Base-by-base conservation (phyloP, 1,140 invertebrate species). In the Potamilus streckersoni region DNA sequence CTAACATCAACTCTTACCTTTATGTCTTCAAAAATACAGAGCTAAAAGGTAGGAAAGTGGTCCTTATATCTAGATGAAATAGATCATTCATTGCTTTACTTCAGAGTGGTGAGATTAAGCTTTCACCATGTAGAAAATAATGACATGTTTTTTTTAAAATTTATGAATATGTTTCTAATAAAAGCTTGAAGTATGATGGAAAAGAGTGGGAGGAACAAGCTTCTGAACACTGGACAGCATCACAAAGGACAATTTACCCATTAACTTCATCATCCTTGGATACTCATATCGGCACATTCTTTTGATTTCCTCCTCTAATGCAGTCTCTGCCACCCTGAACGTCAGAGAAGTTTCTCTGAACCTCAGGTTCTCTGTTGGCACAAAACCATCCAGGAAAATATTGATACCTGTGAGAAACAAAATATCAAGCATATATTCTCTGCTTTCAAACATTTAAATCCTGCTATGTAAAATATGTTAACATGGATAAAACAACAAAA, bases 351-450 rank as follows among this genome's bases (percentile, higher is more conserved):
- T 95, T 84, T 98, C 98, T 76, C 98, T 93, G 92, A 99, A 99
- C 87, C 98, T 93, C 89, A 99, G 93, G 92, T 99, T 99, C 92
- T 99, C 98, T 20, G 98, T 99, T 62, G 98, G 98, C 8, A 99
- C 97, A 92, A 99, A 99, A 62, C 98, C 98, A 91, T 99, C 98
- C 78, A 99, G 92, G 91, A 99, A 99, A 86, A 99, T 99, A 89
- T 99, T 99, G 85, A 99, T 99, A 85, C 96, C 95, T 95, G 82
- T 57, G 77, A 80, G 17, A 19, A 76, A 79, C 19, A 69, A 77
- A 31, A 73, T 17, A 72, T 69, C 15, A 56, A n/a, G 49, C n/a
- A 8, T 12, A n/a, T 11, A 62, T 62, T 62, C 15, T 62, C 23
- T 12, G 6, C 3, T n/a, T 62, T 62, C 23, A 11, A 15, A 62